Base-by-base conservation (phyloP, 1,140 invertebrate genomes). In the Matsumurasca onukii region DNA sequence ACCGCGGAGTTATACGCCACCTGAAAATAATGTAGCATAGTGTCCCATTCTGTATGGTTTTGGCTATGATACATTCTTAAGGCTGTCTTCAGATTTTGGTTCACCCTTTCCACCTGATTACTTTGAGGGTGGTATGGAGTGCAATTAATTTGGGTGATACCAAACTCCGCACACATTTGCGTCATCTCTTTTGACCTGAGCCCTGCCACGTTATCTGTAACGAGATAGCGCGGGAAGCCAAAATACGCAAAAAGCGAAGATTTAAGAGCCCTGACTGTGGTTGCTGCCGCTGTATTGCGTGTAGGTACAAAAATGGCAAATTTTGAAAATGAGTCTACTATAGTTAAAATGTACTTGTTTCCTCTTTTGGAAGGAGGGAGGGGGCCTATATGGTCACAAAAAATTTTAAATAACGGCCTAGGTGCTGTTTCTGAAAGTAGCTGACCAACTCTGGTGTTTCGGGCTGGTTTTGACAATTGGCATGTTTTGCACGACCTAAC, bases 311-410 rank as follows among this genome's bases (percentile, higher is more conserved):
- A 59, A 59, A 59, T n/a, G 25, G 55, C 24, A 29, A 12, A 59
- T 59, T 59, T 59, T 27, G 55, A 59, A 29, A 59, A 59, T 27
- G 55, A 22, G n/a, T 59, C 55, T 27, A 59, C 25, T 27, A 59
- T 27, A 12, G 55, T 27, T 59, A 59, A n/a, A 3, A 59, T 2
- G 24, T 59, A 59, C 5, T 59, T 25, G 30, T 59, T 59, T 59
- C 55, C 25, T 5, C 30, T 59, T 27, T 27, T 25, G 12, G 55
- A 59, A 3, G 24, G 15, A 27, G 55, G 55, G 1, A 59, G n/a
- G 9, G 2, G 2, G 3, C 55, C 55, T 59, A 59, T 27, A 27
- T 59, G n/a, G 30, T 59, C 55, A 5, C 25, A 27, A 59, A 59
- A 59, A 3, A 59, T n/a, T 27, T 59, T 59, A 27, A 27, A 13